phyloP scores from a whole-genome alignment of 2,888 invertebrate genomes.

The Rhorus exstirpatorius region DNA sequence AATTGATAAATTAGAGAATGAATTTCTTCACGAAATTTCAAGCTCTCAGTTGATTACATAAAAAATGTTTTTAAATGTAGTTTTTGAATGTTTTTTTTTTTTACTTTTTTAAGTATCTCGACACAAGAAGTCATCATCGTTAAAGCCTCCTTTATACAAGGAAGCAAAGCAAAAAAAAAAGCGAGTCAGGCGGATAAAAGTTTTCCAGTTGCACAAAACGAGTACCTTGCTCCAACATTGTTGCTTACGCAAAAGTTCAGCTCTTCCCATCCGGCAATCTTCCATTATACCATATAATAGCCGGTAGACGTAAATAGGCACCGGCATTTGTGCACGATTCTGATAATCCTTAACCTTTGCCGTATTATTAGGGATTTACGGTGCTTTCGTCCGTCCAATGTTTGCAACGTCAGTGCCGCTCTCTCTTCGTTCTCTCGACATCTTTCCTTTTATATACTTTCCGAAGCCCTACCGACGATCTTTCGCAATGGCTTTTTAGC shows the following conservation, averaged over 20 bases:
- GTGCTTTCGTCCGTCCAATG: conserved; percentile 38
- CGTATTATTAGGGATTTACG: conserved; percentile 75
- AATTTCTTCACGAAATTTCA: too few species aligned
- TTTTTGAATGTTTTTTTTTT: too few species aligned
- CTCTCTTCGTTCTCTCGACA: conserved; percentile 1
- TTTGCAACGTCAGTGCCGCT: conserved; percentile 7
- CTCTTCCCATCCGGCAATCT: neutral
- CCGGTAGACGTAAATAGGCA: conserved; percentile 24
- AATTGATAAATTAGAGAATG: too few species aligned
- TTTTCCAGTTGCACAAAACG: neutral
- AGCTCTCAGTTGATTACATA: too few species aligned
- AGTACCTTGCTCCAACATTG: neutral
- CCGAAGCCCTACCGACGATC: conserved; percentile 4
- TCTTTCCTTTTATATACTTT: neutral
- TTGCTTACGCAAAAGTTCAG: neutral
- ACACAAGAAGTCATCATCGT: too few species aligned
- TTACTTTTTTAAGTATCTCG: too few species aligned
- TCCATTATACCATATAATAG: conserved; percentile 11
- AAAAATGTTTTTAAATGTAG: too few species aligned
- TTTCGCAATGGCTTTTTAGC: neutral
- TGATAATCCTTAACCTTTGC: conserved; percentile 74
- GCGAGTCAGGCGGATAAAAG: neutral
- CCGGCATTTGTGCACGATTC: conserved; percentile 36
- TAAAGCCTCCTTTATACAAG: too few species aligned
- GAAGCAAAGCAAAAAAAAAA: neutral